Evolutionary conservation across 2,888 invertebrate genomes (phyloP), one percentile per base, ranked within the genome.

Genomic region (Mesochorus sp.): DNA sequence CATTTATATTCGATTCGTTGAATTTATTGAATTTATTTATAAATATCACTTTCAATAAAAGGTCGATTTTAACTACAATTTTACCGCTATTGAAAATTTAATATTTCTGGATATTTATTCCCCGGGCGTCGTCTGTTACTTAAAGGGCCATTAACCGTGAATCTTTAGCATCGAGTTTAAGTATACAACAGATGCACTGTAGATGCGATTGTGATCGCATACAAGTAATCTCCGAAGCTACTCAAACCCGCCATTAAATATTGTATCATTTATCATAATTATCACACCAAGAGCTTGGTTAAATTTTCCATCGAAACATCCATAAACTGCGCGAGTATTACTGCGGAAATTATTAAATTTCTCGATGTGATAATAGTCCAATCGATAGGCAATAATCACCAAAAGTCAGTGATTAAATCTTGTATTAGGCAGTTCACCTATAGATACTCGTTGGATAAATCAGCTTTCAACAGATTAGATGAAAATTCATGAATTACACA

Each of bases 61-160:
- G n/a, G 53, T 42, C 55, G 74, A 80, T 79, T n/a, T n/a, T n/a
- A n/a, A 80, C 81, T 82, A 80, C 70, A 79, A 82, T 79, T 84
- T 85, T 85, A 82, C 81, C 82, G 77, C 76, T 80, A 82, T 77
- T 71, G 81, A 80, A 83, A 85, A 89, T 89, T 89, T 89, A 89
- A 89, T 89, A 89, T 89, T 87, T 87, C 86, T 84, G 88, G 86
- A 86, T 87, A 89, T n/a, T n/a, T n/a, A n/a, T n/a, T 88, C 87
- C 88, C 86, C 59, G 77, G 85, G 88, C 88, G 89, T 89, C 89
- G 88, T 89, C 88, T 89, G 88, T 85, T 88, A 85, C 85, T 85
- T 87, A 86, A n/a, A 84, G 86, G 82, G 80, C 81, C 83, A 83
- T 86, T 86, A 77, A 77, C 72, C 77, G 53, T 67, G 67, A 77